Percentiles rank a stretch among this genome's conserved stretches.
Conservation (phyloP, 2,888 invertebrate species). For the Quadroppia sp. region DNA sequence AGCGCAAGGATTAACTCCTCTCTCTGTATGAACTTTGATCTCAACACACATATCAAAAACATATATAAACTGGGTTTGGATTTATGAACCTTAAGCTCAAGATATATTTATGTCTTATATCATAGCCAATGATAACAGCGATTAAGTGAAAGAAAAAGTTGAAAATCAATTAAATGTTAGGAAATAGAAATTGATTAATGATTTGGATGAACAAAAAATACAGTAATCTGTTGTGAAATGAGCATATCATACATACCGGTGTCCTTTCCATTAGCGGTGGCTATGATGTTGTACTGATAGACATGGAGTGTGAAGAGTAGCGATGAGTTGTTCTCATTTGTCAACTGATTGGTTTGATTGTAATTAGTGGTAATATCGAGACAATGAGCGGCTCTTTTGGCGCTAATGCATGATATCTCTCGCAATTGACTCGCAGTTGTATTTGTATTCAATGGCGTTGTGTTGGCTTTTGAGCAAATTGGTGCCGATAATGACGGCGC, state of each 20-base stretch:
- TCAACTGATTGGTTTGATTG: neutral
- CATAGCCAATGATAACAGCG: neutral
- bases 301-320: slow-evolving; percentile 20
- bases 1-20: slow-evolving; percentile 6
- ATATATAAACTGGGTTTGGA: neutral
- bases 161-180: neutral
- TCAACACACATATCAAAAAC: neutral
- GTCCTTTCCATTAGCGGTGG: slow-evolving; percentile 8
- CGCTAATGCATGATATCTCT: slow-evolving; percentile 32
- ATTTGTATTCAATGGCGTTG: slow-evolving; percentile 24
- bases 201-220: neutral
- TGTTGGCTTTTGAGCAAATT: slow-evolving; percentile 22
- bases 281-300: slow-evolving; percentile 25
- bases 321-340: neutral
- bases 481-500: slow-evolving; percentile 15
- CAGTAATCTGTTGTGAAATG: too few relatives aligned
- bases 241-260: neutral
- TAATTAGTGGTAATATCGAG: slow-evolving; percentile 30
- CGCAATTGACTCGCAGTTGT: slow-evolving; percentile 18
- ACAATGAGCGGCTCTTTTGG: slow-evolving; percentile 26
- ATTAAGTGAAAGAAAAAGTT: neutral
- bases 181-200: neutral
- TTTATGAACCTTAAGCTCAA: slow-evolving; percentile 7
- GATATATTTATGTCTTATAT: neutral
- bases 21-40: neutral